Evolutionary conservation across 2,888 invertebrate genomes (phyloP).

Genomic region (Pristionchus arcanus): DNA sequence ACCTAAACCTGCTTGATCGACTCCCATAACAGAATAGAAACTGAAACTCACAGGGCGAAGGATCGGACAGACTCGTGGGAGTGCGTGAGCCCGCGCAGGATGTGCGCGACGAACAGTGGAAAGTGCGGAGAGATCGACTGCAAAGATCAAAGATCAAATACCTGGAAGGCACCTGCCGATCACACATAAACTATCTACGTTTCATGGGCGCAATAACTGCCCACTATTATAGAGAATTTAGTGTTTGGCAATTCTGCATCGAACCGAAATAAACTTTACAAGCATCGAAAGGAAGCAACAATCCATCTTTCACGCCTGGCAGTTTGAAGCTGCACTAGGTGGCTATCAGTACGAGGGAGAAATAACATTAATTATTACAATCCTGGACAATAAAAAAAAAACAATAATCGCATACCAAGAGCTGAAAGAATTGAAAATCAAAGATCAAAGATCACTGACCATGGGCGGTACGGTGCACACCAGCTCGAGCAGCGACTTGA

Average conservation of each 20-base stretch:
- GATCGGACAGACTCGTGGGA: slow-evolving; percentile 58
- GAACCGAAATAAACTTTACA: no score
- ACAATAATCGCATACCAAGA: neutral
- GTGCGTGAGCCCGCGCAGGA: slow-evolving; percentile 62
- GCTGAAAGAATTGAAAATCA: neutral
- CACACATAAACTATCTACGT: neutral
- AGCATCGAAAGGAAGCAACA: no score
- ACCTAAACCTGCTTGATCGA: no score
- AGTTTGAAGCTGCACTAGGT: no score
- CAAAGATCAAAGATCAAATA: slow-evolving; percentile 8
- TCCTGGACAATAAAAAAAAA: no score
- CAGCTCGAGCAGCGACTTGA: slow-evolving; percentile 60
- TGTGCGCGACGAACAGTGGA: slow-evolving; percentile 68
- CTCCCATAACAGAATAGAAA: no score
- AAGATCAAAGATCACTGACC: neutral
- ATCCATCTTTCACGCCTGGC: no score
- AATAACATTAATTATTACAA: no score
- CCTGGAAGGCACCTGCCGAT: no score
- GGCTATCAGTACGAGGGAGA: no score
- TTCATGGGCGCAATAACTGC: neutral
- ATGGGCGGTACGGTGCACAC: slow-evolving; percentile 64
- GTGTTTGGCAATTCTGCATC: no score
- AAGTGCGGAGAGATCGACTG: slow-evolving; percentile 71
- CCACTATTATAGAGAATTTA: no score
- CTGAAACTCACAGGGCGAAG: slow-evolving; percentile 59